Evolutionary conservation across 1,140 invertebrate species (phyloP), one percentile per base, ranked within the genome.

Genomic region (Steinernema khuongi): DNA sequence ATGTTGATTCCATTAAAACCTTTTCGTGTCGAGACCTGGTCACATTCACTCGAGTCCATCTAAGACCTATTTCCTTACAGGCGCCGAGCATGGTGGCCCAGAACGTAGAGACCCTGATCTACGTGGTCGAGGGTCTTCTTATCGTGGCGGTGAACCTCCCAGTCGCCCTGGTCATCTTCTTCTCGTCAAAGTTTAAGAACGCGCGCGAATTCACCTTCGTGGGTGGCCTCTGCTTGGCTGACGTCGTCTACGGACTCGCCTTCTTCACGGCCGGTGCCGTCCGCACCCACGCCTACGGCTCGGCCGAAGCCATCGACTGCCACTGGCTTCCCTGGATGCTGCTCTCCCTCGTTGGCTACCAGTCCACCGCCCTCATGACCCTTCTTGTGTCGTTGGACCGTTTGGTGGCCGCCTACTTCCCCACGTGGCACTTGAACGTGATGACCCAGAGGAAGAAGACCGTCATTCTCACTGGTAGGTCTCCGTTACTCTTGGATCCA

Each of bases 371-470:
- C 4, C 11, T 60, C 2, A 60, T 60, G 50, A 60, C 50, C 26
- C 22, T 60, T 14, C 50, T 60, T 4, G 19, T 60, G 2, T 60
- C 50, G 4, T 7, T 60, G 22, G 50, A 60, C 22, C 50, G 50
- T 26, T 22, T 60, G 7, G 50, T 26, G 7, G 50, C 50, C 50
- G 50, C 19, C 26, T 60, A 60, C 22, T 60, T 60, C 50, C 50
- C 50, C 11, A 60, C 50, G 11, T 60, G 50, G 50, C 50, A 60
- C 26, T 22, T 60, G 22, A 60, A 60, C 26, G 50, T 60, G 7
- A 60, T 60, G 50, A 60, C 50, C 14, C 50, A 14, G 50, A 60
- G 50, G 22, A 60, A 60, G 19, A 60, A 60, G 50, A 60, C 50
- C 14, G 4, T 7, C 50, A 60, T 60, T 26, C 4, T 60, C 7